Evolutionary conservation across 37 sponge, comb jelly and placozoan genomes (phyloP), one percentile per base, ranked within the genome.

Genomic region (Dysidea cf. avara): DNA sequence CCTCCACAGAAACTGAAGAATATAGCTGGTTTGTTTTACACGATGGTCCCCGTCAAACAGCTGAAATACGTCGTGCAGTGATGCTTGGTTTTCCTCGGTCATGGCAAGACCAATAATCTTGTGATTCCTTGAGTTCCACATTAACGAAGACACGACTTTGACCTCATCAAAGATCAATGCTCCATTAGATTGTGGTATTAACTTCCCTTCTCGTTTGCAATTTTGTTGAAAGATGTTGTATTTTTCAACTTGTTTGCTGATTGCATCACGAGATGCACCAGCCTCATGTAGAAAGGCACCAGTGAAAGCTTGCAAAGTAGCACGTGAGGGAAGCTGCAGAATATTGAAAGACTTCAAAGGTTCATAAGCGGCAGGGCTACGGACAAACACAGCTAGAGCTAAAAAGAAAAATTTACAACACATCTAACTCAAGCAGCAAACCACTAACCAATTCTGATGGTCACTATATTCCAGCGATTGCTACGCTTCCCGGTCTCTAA

Each of bases 1-100:
- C 4, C 72, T 4, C 72, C 72, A 71, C 18, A 71, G 14, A 31
- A 21, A 54, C 20, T 71, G 72, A 4, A 71, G 56, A 34, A 71
- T 55, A 53, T 71, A 71, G 16, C 5, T 13, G 2, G 72, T 17
- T 31, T 55, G 25, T 32, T 71, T n/a, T 5, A 38, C 32, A 17
- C 20, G 30, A 33, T 54, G 26, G 12, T 55, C 72, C 7, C 17
- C 5, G 18, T 30, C 13, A 40, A 67, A 11, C 7, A 12, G 7
- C 36, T 64, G 5, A 26, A 14, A 64, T 12, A 64, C 35, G 31
- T 64, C 65, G 5, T 28, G 34, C 32, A 64, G 13, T 30, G 38
- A 31, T 12, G 25, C 32, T 33, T 31, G 25, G 7, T 64, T 33
- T 12, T n/a, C 35, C 7, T 32, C 6, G 13, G 65, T 30, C 65